Percentiles rank a stretch among this genome's conserved stretches.
phyloP scores from a whole-genome alignment of 2,113 vertebrate genomes.

The Oncorhynchus tshawytscha region DNA sequence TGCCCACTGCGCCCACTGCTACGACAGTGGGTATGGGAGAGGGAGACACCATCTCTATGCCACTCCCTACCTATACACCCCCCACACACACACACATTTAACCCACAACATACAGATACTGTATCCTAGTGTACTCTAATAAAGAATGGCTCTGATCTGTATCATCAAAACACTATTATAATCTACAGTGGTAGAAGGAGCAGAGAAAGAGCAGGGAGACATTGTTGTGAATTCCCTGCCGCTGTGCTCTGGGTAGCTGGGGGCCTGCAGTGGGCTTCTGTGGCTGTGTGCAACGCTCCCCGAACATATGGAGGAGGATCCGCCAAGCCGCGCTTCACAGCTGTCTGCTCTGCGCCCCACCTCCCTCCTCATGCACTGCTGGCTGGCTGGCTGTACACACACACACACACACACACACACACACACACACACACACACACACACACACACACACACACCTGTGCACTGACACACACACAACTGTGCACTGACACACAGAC shows the following conservation, averaged over 20 bases:
- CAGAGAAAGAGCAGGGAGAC: not conserved
- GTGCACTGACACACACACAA: slow-evolving; percentile 14
- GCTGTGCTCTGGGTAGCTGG: slow-evolving; percentile 34
- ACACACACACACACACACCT: slow-evolving; percentile 4
- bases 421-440: slow-evolving; percentile 13
- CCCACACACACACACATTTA: not conserved
- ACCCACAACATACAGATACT: not conserved
- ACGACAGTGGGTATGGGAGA: not conserved
- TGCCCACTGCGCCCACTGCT: not conserved
- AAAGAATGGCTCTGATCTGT: not conserved
- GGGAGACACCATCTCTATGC: not conserved
- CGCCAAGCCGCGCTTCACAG: slow-evolving; percentile 75
- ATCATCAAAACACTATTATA: not conserved
- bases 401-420: slow-evolving; percentile 17
- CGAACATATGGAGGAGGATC: slow-evolving; percentile 75
- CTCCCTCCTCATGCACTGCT: slow-evolving; percentile 42
- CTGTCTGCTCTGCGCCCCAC: slow-evolving; percentile 76
- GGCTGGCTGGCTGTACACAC: slow-evolving; percentile 9
- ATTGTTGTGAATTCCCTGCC: slow-evolving; percentile 1
- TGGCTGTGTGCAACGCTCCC: slow-evolving; percentile 73
- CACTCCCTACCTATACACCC: not conserved
- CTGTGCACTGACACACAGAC: slow-evolving; percentile 6
- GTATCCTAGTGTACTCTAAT: not conserved
- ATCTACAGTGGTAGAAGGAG: not conserved
- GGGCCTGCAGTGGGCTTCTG: slow-evolving; percentile 38